A percentile compares a stretch with the other conserved stretches of the same genome.
Conservation (phyloP, 30 jellyfish, hydroid and myxozoan genomes). For the Aurelia aurita region DNA sequence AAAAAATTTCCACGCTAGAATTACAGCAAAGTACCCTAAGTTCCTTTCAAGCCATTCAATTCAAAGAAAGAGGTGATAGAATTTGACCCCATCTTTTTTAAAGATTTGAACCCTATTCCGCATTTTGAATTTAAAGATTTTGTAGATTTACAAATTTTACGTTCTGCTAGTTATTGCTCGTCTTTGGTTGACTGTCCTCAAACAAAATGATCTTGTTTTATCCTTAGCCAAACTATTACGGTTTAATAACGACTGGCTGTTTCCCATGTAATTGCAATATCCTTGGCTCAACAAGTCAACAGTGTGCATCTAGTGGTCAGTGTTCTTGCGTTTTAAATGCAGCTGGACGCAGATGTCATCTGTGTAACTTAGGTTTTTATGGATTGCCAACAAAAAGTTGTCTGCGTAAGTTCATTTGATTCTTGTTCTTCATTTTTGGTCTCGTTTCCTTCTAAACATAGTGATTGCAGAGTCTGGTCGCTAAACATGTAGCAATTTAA, state of each 20-base stretch:
- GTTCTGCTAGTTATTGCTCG: too few species aligned
- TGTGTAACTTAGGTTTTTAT: conserved; percentile 69
- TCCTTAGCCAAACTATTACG: conserved; percentile 84
- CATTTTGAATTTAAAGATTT: too few species aligned
- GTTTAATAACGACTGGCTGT: conserved; percentile 84
- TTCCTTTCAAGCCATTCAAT: too few species aligned
- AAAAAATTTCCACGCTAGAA: too few species aligned
- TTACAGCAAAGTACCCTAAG: too few species aligned
- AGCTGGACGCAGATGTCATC: conserved; percentile 81
- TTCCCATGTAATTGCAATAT: conserved; percentile 83
- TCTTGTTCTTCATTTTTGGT: conserved; percentile 5
- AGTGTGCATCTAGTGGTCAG: conserved; percentile 78
- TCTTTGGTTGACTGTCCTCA: too few species aligned
- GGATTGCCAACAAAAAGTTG: conserved; percentile 87
- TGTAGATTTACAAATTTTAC: too few species aligned
- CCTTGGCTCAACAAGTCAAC: conserved; percentile 76
- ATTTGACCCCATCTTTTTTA: too few species aligned
- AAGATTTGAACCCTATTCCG: too few species aligned
- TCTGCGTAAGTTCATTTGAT: conserved; percentile 60
- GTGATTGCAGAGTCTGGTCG: too few species aligned
- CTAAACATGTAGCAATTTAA: too few species aligned
- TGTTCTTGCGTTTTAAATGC: conserved; percentile 70
- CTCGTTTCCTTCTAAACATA: background rate
- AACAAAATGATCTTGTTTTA: background rate
- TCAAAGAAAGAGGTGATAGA: too few species aligned